Evolutionary conservation across 1,140 invertebrate species (phyloP).

Genomic region (Formica exsecta): DNA sequence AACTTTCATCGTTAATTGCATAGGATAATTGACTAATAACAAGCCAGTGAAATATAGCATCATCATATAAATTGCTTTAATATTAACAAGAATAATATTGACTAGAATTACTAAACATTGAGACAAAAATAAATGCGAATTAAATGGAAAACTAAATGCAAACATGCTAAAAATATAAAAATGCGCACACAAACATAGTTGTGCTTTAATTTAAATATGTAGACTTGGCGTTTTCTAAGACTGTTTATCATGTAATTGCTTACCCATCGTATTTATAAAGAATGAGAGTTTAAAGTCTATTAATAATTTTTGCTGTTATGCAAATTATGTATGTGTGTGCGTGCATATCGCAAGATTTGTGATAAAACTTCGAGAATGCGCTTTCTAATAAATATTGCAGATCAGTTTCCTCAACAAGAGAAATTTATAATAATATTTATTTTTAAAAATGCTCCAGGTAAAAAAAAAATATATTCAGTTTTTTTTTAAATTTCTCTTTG

Average conservation of each 20-base stretch:
- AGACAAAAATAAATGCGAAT: no score
- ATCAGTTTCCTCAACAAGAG: not conserved
- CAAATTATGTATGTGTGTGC: no score
- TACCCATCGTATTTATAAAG: slow-evolving; percentile 2
- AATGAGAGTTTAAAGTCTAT: not conserved
- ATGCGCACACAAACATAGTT: not conserved
- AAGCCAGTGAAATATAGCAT: not conserved
- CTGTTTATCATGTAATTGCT: not conserved
- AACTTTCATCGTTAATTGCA: slow-evolving; percentile 45
- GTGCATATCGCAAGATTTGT: not conserved
- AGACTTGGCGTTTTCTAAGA: slow-evolving; percentile 4
- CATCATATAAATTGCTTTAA: slow-evolving; percentile 1
- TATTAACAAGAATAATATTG: not conserved
- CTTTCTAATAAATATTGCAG: not conserved
- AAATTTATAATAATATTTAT: not conserved
- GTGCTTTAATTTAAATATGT: slow-evolving; percentile 20
- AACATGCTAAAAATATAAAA: not conserved
- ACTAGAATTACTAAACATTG: not conserved
- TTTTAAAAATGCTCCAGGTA: not conserved
- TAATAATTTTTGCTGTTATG: not conserved
- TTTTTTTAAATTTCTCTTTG: not conserved
- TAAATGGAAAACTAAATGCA: slow-evolving; percentile 15
- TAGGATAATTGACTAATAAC: slow-evolving; percentile 47
- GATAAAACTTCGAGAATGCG: not conserved
- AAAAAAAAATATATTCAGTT: not conserved